Percentiles rank a stretch among this genome's conserved stretches.
Conservation (phyloP, 2,888 invertebrate species). For the Aphrophora alni region DNA sequence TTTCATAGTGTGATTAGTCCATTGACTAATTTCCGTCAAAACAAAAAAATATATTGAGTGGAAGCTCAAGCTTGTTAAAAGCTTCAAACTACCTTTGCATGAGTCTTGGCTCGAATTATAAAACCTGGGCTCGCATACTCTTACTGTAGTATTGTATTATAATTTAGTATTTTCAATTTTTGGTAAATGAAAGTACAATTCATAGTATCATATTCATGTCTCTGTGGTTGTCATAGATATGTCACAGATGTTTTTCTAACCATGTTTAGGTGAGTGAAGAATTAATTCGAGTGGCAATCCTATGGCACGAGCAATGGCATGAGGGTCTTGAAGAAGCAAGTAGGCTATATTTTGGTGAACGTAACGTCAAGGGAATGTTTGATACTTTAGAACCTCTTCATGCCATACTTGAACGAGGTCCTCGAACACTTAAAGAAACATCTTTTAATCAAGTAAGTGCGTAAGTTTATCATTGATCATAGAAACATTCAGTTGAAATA, state of each 20-base stretch:
- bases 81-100: too few relatives aligned
- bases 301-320: slow-evolving; percentile 99
- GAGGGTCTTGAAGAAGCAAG: slow-evolving; percentile 97
- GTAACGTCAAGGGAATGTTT: slow-evolving; percentile 96
- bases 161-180: too few relatives aligned
- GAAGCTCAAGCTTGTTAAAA: too few relatives aligned
- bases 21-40: too few relatives aligned
- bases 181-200: too few relatives aligned
- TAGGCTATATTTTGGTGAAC: slow-evolving; percentile 92
- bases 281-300: slow-evolving; percentile 94
- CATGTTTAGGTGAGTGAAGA: slow-evolving; percentile 72
- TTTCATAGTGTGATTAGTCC: too few relatives aligned
- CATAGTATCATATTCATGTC: too few relatives aligned
- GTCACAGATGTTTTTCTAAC: not conserved
- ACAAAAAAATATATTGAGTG: too few relatives aligned
- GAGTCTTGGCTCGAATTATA: too few relatives aligned
- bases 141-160: too few relatives aligned
- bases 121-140: too few relatives aligned
- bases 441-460: slow-evolving; percentile 82
- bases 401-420: slow-evolving; percentile 90
- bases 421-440: slow-evolving; percentile 95
- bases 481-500: not conserved
- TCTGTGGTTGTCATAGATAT: too few relatives aligned
- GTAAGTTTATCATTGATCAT: not conserved
- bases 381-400: slow-evolving; percentile 94